These are phyloP conservation scores for Muscidifurax raptorellus DNA, from an alignment of 1,140 invertebrate genomes.

Conservation along the genomic window DNA sequence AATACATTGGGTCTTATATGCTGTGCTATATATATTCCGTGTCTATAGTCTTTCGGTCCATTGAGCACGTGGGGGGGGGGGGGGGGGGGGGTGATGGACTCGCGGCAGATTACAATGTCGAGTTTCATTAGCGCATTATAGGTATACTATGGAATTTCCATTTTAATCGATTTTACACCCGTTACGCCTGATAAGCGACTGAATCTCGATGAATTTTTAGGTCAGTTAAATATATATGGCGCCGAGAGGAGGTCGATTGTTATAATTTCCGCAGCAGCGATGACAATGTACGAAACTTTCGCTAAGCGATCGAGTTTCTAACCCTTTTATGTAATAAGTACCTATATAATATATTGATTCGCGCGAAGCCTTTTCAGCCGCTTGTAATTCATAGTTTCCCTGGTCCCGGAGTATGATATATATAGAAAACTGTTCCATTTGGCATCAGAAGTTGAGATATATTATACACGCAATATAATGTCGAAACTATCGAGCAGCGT, in stretches of 20 bases:
- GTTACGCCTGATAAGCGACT: background rate
- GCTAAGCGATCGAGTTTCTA: background rate
- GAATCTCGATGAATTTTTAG: background rate
- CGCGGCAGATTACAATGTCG: background rate
- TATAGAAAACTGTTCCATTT: conserved; percentile 4
- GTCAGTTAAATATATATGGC: too few species aligned
- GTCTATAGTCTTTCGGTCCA: background rate
- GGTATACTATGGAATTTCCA: background rate
- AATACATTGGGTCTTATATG: too few species aligned
- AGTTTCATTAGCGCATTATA: background rate
- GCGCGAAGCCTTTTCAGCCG: background rate
- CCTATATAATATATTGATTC: background rate
- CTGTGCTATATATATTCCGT: too few species aligned
- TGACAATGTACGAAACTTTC: background rate
- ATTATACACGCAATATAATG: conserved; percentile 20
- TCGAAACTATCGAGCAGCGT: conserved; percentile 7
- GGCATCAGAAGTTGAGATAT: background rate
- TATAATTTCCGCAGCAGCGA: background rate
- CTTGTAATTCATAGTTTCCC: background rate
- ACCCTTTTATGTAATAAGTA: background rate
- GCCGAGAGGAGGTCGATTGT: too few species aligned
- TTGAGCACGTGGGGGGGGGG: background rate
- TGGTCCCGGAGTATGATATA: background rate
- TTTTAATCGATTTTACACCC: background rate
- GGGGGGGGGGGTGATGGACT: background rate